Evolutionary conservation across 1,140 invertebrate species (phyloP).

Genomic region (Drosophila tsacasi): DNA sequence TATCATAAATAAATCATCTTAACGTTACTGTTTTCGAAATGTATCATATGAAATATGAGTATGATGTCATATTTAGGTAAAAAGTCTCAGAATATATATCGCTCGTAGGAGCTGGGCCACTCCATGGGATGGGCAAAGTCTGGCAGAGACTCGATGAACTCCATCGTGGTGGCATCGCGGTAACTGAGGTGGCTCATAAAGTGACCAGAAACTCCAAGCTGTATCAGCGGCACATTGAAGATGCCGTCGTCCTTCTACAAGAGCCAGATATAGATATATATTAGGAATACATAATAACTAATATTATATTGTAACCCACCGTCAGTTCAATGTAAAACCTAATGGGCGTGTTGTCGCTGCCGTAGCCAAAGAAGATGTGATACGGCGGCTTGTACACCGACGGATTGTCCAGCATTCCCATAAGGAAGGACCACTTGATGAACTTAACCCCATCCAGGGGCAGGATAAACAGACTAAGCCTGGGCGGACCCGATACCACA

Average conservation of each 20-base stretch:
- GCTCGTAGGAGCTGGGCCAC: slow-evolving; percentile 66
- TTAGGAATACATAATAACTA: background rate
- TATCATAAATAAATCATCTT: background rate
- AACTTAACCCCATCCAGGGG: slow-evolving; percentile 54
- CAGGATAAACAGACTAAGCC: slow-evolving; percentile 84
- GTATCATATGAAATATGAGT: background rate
- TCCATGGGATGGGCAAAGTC: slow-evolving; percentile 72
- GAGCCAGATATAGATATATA: background rate
- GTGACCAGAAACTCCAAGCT: slow-evolving; percentile 62
- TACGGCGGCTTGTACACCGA: slow-evolving; percentile 87
- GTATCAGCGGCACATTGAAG: slow-evolving; percentile 49
- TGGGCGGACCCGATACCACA: slow-evolving; percentile 87
- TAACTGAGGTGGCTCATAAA: slow-evolving; percentile 56
- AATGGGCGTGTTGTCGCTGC: slow-evolving; percentile 87
- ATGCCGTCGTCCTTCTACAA: slow-evolving; percentile 85
- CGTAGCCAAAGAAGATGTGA: slow-evolving; percentile 89
- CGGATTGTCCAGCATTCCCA: slow-evolving; percentile 88
- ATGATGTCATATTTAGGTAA: background rate
- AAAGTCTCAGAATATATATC: slow-evolving; percentile 36
- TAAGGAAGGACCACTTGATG: slow-evolving; percentile 60
- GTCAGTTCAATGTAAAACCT: slow-evolving; percentile 86
- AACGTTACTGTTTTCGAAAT: background rate
- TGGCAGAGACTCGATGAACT: slow-evolving; percentile 56
- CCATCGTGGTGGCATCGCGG: slow-evolving; percentile 37
- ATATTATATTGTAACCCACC: slow-evolving; percentile 20